phyloP scores from a whole-genome alignment of 1,140 invertebrate species.

The Trachelipus rathkii region DNA sequence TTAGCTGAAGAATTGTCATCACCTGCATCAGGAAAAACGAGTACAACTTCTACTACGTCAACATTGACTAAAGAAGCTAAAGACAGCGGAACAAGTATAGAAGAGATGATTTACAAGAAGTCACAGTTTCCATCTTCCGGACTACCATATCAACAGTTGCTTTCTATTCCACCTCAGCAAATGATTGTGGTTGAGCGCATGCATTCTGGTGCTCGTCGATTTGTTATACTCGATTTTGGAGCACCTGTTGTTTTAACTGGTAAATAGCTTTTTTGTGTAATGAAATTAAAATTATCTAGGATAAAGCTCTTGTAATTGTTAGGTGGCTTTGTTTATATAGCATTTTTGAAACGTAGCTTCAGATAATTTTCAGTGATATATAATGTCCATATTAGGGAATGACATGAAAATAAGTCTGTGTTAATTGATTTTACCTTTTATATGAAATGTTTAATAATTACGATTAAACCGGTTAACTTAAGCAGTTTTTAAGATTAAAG shows the following conservation, averaged over 20 bases:
- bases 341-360: too few relatives aligned
- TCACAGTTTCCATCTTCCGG: constrained; percentile 37
- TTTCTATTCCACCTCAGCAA: constrained; percentile 68
- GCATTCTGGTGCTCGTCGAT: constrained; percentile 77
- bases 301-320: too few relatives aligned
- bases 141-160: constrained; percentile 67
- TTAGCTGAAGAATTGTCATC: not conserved
- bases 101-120: constrained; percentile 27
- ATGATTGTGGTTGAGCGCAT: constrained; percentile 87
- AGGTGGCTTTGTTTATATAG: too few relatives aligned
- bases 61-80: constrained; percentile 24
- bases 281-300: too few relatives aligned
- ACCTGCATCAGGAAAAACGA: constrained; percentile 17
- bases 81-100: constrained; percentile 16
- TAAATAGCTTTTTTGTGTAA: not conserved
- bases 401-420: too few relatives aligned
- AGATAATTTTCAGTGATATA: too few relatives aligned
- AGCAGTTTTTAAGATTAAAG: too few relatives aligned
- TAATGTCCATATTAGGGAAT: too few relatives aligned
- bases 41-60: constrained; percentile 26
- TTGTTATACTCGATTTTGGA: constrained; percentile 86
- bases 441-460: too few relatives aligned
- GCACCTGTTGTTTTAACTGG: constrained; percentile 71
- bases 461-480: too few relatives aligned
- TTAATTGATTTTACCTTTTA: too few relatives aligned